Conservation (phyloP, 2,888 invertebrate genomes). For the Tuta absoluta region DNA sequence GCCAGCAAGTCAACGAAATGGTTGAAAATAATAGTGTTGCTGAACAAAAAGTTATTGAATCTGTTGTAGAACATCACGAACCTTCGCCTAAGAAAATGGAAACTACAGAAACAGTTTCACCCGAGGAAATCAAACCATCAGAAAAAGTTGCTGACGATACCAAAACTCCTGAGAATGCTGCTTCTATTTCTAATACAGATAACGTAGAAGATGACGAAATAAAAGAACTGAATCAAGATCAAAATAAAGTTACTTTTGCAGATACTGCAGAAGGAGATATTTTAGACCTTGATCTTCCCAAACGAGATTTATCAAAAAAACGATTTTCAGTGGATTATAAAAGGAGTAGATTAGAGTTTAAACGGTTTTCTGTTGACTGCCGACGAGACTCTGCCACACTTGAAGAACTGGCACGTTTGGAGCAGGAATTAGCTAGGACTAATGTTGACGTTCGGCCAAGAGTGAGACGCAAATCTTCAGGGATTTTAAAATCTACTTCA, state of each 20-base stretch:
- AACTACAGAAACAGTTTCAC: conserved; percentile 27
- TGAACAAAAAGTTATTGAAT: conserved; percentile 30
- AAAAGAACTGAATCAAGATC: conserved; percentile 35
- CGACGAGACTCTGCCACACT: conserved; percentile 67
- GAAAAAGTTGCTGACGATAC: not conserved
- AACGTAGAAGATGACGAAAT: not conserved
- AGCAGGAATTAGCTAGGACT: conserved; percentile 68
- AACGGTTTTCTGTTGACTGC: conserved; percentile 71
- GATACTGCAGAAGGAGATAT: conserved; percentile 56
- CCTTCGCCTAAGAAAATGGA: conserved; percentile 31
- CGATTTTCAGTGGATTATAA: conserved; percentile 73
- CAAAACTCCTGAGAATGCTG: not conserved
- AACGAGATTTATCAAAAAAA: conserved; percentile 62
- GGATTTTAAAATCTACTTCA: conserved; percentile 71
- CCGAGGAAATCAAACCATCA: conserved; percentile 6
- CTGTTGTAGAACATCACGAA: conserved; percentile 28
- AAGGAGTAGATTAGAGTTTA: conserved; percentile 65
- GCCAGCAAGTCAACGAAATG: conserved; percentile 46
- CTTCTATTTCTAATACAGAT: not conserved
- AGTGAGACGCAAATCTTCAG: conserved; percentile 69
- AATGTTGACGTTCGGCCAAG: conserved; percentile 65
- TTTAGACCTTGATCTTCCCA: conserved; percentile 54
- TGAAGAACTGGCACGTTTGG: conserved; percentile 65
- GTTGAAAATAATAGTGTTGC: conserved; percentile 39
- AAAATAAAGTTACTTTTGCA: conserved; percentile 45